phyloP scores from a whole-genome alignment of 2,797 vertebrate genomes.

The Chromobotia macracanthus region DNA sequence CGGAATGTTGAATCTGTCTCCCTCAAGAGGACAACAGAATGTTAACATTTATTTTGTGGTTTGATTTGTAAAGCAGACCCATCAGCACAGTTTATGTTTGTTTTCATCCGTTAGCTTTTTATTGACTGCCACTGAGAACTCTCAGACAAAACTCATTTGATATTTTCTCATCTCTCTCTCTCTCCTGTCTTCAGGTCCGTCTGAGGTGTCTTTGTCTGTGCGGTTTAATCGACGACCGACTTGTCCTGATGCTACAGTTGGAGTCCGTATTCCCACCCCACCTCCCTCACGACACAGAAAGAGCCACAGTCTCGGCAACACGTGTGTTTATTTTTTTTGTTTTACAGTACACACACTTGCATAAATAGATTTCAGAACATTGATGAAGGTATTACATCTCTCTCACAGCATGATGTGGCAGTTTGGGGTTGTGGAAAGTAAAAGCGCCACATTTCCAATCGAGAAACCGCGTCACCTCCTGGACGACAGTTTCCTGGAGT shows the following conservation, averaged over 20 bases:
- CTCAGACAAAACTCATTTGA: background rate
- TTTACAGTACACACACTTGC: background rate
- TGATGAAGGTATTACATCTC: background rate
- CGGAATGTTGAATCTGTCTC: background rate
- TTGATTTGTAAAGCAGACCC: constrained; percentile 4
- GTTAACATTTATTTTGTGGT: background rate
- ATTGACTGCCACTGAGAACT: background rate
- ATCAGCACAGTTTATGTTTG: background rate
- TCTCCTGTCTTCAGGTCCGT: background rate
- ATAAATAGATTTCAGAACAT: background rate
- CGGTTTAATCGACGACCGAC: too few relatives aligned
- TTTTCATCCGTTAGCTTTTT: background rate
- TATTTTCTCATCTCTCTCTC: background rate
- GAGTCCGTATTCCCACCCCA: constrained; percentile 81
- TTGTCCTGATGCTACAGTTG: constrained; percentile 59
- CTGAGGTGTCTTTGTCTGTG: too few relatives aligned
- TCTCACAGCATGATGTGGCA: constrained; percentile 90
- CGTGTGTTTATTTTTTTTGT: constrained; percentile 78
- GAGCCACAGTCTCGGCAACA: constrained; percentile 95
- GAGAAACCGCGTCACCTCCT: constrained; percentile 91
- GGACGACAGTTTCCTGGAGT: constrained; percentile 68
- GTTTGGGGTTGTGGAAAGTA: constrained; percentile 89
- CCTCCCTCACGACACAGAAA: constrained; percentile 92
- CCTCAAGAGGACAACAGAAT: constrained; percentile 25
- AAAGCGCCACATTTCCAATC: constrained; percentile 89